Conservation (phyloP, 64 coral and sea anemone species). For the Montipora capricornis region DNA sequence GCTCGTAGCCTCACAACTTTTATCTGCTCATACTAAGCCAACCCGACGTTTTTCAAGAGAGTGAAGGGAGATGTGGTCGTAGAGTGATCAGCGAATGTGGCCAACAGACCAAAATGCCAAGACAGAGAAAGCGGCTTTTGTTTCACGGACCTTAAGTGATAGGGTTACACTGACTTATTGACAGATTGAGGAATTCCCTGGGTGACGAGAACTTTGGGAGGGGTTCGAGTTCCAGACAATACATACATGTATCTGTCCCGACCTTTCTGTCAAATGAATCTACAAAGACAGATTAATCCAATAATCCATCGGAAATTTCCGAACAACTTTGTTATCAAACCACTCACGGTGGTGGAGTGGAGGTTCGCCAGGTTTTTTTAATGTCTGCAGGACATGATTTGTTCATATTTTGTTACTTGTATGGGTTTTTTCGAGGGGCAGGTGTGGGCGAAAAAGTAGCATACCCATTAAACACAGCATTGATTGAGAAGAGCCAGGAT, state of each 20-base stretch:
- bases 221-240: constrained; percentile 7
- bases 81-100: constrained; percentile 17
- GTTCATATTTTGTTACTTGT: background rate
- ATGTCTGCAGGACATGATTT: too few relatives aligned
- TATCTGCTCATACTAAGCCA: constrained; percentile 50
- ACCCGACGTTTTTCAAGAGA: background rate
- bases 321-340: background rate
- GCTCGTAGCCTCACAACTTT: background rate
- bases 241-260: background rate
- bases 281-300: constrained; percentile 1
- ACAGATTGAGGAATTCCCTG: constrained; percentile 49
- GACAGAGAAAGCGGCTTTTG: constrained; percentile 69
- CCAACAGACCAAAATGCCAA: constrained; percentile 42
- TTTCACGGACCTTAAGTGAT: constrained; percentile 52
- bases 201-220: constrained; percentile 3
- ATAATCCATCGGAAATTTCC: constrained; percentile 49
- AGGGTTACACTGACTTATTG: constrained; percentile 22
- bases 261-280: background rate
- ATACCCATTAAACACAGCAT: background rate
- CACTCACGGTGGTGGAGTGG: background rate
- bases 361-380: too few relatives aligned
- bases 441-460: background rate
- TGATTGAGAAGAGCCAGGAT: background rate
- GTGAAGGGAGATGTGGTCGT: constrained; percentile 7
- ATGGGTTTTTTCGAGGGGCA: too few relatives aligned